phyloP scores from a whole-genome alignment of 1,140 invertebrate genomes.

The Drosophila bocki region DNA sequence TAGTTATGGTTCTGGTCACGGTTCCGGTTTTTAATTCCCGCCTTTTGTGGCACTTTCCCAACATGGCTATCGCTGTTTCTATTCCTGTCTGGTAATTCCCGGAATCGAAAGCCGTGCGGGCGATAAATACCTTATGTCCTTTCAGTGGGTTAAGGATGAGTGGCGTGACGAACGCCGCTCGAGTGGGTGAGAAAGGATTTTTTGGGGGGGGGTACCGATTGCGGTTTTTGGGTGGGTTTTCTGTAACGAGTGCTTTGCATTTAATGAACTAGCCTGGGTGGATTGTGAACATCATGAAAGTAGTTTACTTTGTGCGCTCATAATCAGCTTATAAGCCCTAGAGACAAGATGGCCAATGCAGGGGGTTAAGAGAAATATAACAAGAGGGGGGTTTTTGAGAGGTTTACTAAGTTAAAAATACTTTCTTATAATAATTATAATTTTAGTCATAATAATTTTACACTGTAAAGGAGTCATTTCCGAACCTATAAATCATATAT shows the following conservation, averaged over 20 bases:
- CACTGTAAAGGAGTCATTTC: neutral
- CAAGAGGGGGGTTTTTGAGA: neutral
- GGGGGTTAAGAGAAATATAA: neutral
- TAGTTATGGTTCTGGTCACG: conserved; percentile 47
- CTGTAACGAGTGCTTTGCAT: conserved; percentile 15
- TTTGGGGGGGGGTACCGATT: neutral
- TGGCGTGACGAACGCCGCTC: conserved; percentile 44
- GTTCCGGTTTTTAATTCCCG: conserved; percentile 32
- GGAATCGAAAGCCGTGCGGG: conserved; percentile 50
- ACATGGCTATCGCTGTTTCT: conserved; percentile 11
- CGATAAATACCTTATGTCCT: conserved; percentile 35
- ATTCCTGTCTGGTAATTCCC: conserved; percentile 19
- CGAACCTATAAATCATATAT: neutral
- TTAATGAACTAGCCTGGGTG: conserved; percentile 18
- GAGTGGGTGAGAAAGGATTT: conserved; percentile 55
- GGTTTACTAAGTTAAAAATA: neutral
- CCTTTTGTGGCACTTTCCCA: neutral
- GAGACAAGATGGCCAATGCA: neutral
- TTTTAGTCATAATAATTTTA: neutral
- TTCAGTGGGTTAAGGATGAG: conserved; percentile 18
- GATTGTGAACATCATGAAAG: neutral
- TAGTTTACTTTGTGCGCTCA: neutral
- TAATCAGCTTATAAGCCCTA: conserved; percentile 1
- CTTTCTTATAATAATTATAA: neutral
- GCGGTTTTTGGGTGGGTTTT: conserved; percentile 1